Base-by-base conservation (phyloP, 2,888 invertebrate species). In the Apeira syringaria region DNA sequence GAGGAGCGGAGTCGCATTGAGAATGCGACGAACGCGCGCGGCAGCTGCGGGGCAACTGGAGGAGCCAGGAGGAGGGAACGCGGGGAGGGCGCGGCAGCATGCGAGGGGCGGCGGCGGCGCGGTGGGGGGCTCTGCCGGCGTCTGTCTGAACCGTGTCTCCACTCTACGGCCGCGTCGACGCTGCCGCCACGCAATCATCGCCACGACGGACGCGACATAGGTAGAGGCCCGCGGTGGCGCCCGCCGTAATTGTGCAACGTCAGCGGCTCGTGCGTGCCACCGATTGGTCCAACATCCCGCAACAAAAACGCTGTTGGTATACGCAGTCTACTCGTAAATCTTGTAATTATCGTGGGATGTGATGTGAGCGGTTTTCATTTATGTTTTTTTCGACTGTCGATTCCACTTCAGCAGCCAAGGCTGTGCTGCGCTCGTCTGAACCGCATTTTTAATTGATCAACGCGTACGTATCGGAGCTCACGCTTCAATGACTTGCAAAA, bases 21-120 rank as follows among this genome's bases (percentile, higher is more conserved):
- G 60, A 59, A 86, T 85, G 88, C 88, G 88, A 89, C 88, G 70
- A 51, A 64, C 80, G 67, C 83, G 81, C 85, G 85, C 87, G 87
- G 79, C 82, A 82, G 87, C 87, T 88, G 86, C 87, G 82, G 69
- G 75, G 82, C 85, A 80, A 89, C 88, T 89, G 53, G 47, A 39
- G 41, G 36, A 26, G 30, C 11, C 24, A 24, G 44, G 32, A 50
- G 56, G 53, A 40, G 51, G 47, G 40, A 50, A 60, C 53, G 59
- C 39, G 48, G 48, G 45, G 26, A 5, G 50, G 56, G 59, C 46
- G n/a, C n/a, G n/a, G n/a, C n/a, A n/a, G 15, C 4, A 4, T 4
- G 15, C 4, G 15, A 15, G 15, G 15, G 4, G 15, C 15, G 15
- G 61, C 38, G 53, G 50, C 25, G 42, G 37, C 35, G 36, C 26